Percentiles rank a stretch among this genome's conserved stretches.
Conservation (phyloP, 1,140 invertebrate species). For the Macrocentrus cingulum region DNA sequence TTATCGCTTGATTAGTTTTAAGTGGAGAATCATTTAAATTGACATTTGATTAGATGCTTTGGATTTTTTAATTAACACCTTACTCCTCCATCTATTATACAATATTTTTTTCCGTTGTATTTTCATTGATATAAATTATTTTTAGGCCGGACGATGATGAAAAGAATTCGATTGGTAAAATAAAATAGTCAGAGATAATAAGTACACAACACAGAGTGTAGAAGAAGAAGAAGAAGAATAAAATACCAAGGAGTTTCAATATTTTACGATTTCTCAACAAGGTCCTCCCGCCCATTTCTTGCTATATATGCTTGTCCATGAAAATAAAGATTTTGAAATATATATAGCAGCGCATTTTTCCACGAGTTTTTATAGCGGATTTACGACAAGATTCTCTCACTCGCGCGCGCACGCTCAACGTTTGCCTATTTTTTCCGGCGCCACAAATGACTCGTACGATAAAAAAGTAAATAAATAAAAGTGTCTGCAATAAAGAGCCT, state of each 20-base stretch:
- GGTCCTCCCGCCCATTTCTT: not conserved
- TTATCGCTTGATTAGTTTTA: too few relatives aligned
- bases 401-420: not conserved
- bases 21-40: not conserved
- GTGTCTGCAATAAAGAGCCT: conserved; percentile 1
- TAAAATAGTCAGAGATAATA: too few relatives aligned
- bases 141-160: too few relatives aligned
- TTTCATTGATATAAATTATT: too few relatives aligned
- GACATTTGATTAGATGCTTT: conserved; percentile 1
- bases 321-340: conserved; percentile 18
- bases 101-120: not conserved
- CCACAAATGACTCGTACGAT: conserved; percentile 12
- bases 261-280: not conserved
- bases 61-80: not conserved
- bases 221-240: too few relatives aligned
- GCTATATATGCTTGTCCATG: not conserved
- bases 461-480: not conserved
- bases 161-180: too few relatives aligned
- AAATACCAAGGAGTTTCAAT: too few relatives aligned
- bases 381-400: conserved; percentile 8
- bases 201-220: too few relatives aligned
- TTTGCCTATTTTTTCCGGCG: conserved; percentile 1
- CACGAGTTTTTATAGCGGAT: conserved; percentile 9
- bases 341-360: not conserved
- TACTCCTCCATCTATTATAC: not conserved